These are phyloP conservation scores for Cataglyphis cursor DNA, from an alignment of 2,888 invertebrate genomes.

Conservation along the genomic window DNA sequence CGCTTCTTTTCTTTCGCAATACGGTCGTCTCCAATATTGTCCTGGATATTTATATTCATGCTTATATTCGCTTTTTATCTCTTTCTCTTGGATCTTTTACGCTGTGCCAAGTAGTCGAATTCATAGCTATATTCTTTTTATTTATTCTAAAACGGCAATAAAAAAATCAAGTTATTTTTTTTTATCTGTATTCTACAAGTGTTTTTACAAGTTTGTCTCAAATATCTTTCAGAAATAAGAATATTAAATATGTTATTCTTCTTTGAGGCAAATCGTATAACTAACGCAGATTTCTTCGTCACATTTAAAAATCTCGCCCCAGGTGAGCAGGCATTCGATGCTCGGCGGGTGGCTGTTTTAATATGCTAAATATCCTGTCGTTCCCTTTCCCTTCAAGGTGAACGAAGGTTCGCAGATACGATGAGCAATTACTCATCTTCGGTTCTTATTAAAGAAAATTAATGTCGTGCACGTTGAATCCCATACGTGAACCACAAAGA, in stretches of 20 bases:
- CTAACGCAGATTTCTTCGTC: slow-evolving; percentile 69
- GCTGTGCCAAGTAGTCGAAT: background rate
- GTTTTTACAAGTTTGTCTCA: background rate
- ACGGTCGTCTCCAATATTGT: slow-evolving; percentile 57
- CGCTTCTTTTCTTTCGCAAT: slow-evolving; percentile 41
- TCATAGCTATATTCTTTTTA: background rate
- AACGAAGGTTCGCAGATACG: slow-evolving; percentile 63
- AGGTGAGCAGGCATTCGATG: slow-evolving; percentile 63
- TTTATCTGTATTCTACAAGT: background rate
- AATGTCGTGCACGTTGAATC: slow-evolving; percentile 28
- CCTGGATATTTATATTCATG: slow-evolving; percentile 54
- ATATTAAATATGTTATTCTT: slow-evolving; percentile 62
- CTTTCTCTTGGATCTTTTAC: slow-evolving; percentile 1
- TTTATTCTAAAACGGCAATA: background rate
- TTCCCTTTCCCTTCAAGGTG: slow-evolving; percentile 61
- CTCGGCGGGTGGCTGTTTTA: slow-evolving; percentile 79
- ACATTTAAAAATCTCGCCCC: slow-evolving; percentile 51
- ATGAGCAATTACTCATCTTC: slow-evolving; percentile 50
- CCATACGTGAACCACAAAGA: slow-evolving; percentile 13
- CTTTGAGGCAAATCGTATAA: slow-evolving; percentile 76
- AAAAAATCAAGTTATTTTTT: background rate
- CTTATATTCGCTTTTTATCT: background rate
- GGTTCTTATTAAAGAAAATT: slow-evolving; percentile 29
- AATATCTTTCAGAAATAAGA: background rate
- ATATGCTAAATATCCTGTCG: slow-evolving; percentile 81